Evolutionary conservation across 2,797 vertebrate species (phyloP).

Genomic region (Garrulus glandarius): DNA sequence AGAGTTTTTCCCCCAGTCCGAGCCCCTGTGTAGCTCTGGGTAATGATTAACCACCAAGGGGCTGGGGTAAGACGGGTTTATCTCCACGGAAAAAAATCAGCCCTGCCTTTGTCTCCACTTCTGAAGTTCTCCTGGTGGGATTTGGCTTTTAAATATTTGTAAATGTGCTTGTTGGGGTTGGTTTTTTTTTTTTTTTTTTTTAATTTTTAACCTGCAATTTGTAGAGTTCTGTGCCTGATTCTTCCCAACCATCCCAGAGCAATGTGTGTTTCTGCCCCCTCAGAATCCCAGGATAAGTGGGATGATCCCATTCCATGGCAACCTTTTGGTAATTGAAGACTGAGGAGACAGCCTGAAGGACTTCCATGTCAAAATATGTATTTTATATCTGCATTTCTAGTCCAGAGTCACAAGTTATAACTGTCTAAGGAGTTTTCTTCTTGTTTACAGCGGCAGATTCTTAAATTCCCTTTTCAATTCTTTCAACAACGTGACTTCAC

Average conservation of each 20-base stretch:
- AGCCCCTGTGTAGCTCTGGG: not conserved
- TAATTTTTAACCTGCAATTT: not conserved
- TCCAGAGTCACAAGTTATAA: not conserved
- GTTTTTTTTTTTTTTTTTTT: not conserved
- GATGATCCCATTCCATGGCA: not conserved
- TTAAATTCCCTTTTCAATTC: not conserved
- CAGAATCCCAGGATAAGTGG: not conserved
- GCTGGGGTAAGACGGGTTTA: not conserved
- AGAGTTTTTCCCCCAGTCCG: not conserved
- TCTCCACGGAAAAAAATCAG: not conserved
- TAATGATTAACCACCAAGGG: not conserved
- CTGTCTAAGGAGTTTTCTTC: not conserved
- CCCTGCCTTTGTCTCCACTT: not conserved
- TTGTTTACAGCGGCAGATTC: not conserved
- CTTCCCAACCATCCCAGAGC: not conserved
- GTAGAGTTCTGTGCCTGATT: not conserved
- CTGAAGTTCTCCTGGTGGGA: not conserved
- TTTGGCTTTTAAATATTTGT: not conserved
- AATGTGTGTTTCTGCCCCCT: not conserved
- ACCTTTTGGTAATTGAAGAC: not conserved
- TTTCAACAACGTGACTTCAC: not conserved
- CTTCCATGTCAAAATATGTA: not conserved
- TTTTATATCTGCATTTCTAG: not conserved
- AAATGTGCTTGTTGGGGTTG: no score
- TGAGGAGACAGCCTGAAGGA: not conserved